Base-by-base conservation (phyloP, 2,113 vertebrate species). In the Phalacrocorax pelagicus region DNA sequence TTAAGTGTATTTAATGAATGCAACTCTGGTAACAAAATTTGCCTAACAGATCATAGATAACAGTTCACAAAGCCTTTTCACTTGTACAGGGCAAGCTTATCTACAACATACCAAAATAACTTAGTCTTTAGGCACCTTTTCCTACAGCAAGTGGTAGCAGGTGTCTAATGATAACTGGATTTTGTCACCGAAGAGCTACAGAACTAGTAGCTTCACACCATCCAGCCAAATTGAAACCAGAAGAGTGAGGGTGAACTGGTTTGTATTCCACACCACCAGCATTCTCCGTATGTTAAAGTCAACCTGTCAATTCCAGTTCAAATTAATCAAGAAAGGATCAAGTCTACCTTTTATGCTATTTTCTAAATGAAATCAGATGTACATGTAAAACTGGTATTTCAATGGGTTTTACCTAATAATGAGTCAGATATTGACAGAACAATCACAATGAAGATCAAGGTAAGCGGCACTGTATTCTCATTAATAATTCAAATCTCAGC, bases 401-500 rank as follows among this genome's bases (percentile, higher is more conserved):
- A 94, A 93, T 72, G 40, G 72, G 52, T 54, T 95, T 95, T 81
- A 84, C 55, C 80, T 59, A 90, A 95, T 86, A 93, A 91, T 6
- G 62, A 92, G 66, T 82, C 78, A 88, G 81, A 91, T 95, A 91
- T 92, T 70, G 92, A 95, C 67, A 62, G 66, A 87, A 79, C 77
- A 96, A 89, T 95, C 73, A 72, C 69, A 54, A 49, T 57, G 52
- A 96, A 94, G 84, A 88, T 34, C 42, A 94, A 93, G 62, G 92
- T 84, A 96, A 95, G 57, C 83, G 82, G 71, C 71, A 93, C 62
- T 95, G 86, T 65, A 92, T 51, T 89, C 61, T 84, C 61, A 85
- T 96, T 84, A 96, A 96, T 95, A 96, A 96, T 94, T 94, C 34
- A 92, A 67, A 89, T 90, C 36, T 94, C 77, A 89, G 49, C 65